Percentiles rank a stretch among this genome's conserved stretches.
These are phyloP conservation scores for Callithrix jacchus DNA, from an alignment of 2,113 vertebrate species.

Conservation along the genomic window DNA sequence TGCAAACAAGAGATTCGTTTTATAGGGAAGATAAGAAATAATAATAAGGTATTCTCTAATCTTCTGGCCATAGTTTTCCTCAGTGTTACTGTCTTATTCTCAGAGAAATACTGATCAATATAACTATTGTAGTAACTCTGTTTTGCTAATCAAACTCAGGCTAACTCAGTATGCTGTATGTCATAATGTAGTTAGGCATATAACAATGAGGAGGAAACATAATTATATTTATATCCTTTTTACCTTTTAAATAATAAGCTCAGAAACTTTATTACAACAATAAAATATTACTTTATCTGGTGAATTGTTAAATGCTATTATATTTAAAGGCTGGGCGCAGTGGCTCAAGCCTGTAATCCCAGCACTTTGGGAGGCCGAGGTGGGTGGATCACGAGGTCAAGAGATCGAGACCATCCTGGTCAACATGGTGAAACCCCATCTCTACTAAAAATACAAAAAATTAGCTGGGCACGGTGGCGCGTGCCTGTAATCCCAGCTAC, in stretches of 20 bases:
- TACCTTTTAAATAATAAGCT: background rate
- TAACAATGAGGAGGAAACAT: background rate
- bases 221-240: background rate
- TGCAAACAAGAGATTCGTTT: background rate
- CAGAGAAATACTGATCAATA: background rate
- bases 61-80: background rate
- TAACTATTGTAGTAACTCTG: background rate
- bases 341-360: too few species aligned
- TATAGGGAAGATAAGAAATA: background rate
- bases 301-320: background rate
- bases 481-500: too few species aligned
- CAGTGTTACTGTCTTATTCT: background rate
- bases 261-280: background rate
- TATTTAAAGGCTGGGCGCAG: too few species aligned
- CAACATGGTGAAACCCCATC: too few species aligned
- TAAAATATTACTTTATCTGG: background rate
- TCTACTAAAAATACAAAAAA: too few species aligned
- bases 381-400: too few species aligned
- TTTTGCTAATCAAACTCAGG: background rate
- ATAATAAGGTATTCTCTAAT: background rate
- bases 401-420: too few species aligned
- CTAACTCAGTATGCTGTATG: background rate
- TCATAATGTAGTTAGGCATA: background rate
- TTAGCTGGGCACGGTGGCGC: too few species aligned
- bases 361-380: too few species aligned